Base-by-base conservation (phyloP, 2,888 invertebrate species). In the Sepiola atlantica region DNA sequence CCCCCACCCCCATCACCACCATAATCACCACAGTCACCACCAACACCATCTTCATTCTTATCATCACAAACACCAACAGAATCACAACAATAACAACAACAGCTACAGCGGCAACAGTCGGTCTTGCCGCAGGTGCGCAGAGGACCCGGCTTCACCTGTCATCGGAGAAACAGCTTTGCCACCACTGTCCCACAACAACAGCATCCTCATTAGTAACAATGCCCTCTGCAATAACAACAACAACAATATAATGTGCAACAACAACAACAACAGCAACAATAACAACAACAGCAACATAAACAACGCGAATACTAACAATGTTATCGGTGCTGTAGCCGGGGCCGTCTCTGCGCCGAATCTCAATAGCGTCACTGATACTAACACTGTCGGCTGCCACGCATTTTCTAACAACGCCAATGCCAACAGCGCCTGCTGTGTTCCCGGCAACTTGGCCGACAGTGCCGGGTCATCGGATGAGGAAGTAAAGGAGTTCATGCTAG, bases 401-500 rank as follows among this genome's bases (percentile, higher is more conserved):
- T 45, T 45, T 54, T 24, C 35, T 28, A 91, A 91, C 91, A 92
- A 90, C 90, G 28, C 21, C 6, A n/a, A 55, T 35, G 35, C 35
- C 21, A 55, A 95, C 97, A 97, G 95, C 96, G 57, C 57, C 14
- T 32, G 93, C 35, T 92, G 55, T 21, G n/a, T 28, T 32, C 32
- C 77, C 77, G 77, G 77, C 77, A 77, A 77, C 18, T 32, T 93
- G 55, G 35, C 97, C 90, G 97, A 97, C 95, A 96, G 97, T 94
- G 96, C 96, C 32, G 96, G 96, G 61, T 97, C 97, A 21, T 98
- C 98, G n/a, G 98, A 98, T 96, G 98, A 98, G 95, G 98, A 98
- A 97, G 98, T 98, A 95, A 98, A 98, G 97, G 98, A 98, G 96
- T 97, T 98, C 95, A 97, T 98, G 97, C 97, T 97, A 93, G 95